These are phyloP conservation scores for Saccostrea cuccullata DNA, from an alignment of 1,140 invertebrate species.

Conservation along the genomic window DNA sequence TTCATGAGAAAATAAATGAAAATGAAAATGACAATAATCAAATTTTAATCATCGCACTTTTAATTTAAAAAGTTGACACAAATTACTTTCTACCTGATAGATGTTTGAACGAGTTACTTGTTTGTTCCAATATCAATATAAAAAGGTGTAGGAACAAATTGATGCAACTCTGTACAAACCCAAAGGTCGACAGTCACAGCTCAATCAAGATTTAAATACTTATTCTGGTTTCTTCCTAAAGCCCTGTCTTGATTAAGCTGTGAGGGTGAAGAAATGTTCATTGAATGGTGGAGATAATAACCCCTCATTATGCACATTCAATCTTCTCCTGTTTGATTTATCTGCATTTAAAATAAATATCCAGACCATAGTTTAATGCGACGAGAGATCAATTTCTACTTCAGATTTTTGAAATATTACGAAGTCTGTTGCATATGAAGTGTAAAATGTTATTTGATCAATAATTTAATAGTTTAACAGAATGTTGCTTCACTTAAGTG, in stretches of 20 bases:
- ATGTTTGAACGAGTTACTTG: neutral
- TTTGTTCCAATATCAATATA: neutral
- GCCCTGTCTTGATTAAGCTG: neutral
- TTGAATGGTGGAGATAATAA: neutral
- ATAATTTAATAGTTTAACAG: neutral
- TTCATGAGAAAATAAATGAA: too few species aligned
- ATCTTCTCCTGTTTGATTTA: neutral
- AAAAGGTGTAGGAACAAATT: neutral
- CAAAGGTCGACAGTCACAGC: neutral
- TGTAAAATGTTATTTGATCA: neutral
- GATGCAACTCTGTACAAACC: neutral
- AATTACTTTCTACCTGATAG: too few species aligned
- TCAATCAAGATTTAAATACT: conserved; percentile 10
- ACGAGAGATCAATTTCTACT: conserved; percentile 1
- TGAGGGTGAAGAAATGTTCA: neutral
- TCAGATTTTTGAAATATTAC: neutral
- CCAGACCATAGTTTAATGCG: conserved; percentile 9
- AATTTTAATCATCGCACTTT: too few species aligned
- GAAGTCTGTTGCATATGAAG: neutral
- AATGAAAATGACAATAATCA: too few species aligned
- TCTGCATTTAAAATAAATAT: conserved; percentile 27
- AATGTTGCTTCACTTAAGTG: neutral
- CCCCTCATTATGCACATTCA: neutral
- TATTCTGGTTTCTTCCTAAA: neutral
- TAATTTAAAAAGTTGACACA: too few species aligned